Evolutionary conservation across 2,797 vertebrate species (phyloP), one percentile per base, ranked within the genome.

Genomic region (Schizopygopsis pylzovi): DNA sequence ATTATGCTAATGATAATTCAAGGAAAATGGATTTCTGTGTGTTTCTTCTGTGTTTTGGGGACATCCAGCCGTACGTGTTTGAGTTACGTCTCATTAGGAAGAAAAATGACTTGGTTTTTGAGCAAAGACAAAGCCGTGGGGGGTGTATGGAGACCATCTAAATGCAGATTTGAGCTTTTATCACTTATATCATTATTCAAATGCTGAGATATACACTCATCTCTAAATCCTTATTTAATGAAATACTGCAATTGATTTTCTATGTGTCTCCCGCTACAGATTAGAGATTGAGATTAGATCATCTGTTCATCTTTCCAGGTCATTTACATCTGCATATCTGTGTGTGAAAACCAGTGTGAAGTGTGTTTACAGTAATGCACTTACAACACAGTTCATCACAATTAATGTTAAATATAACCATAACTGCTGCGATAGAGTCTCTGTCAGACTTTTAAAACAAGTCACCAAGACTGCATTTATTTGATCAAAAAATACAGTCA

Each of bases 121-220:
- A 85, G 75, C 76, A 90, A 89, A 84, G 77, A 45, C 0, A 63
- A 67, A 22, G 33, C 79, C 25, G 41, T 5, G 28, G 81, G 80
- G 71, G 61, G 83, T 63, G 78, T 84, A 88, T 84, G 72, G 68
- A 77, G 83, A 86, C 83, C 70, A 89, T 90, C 87, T 90, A 89
- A 88, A 90, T 90, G 88, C 87, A 91, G 84, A 89, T 91, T 83
- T 79, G 22, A 77, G 82, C 88, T 83, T 59, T 78, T 37, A 87
- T 86, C 76, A 61, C 54, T 61, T 39, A 16, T 41, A 78, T 78
- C 61, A 56, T 88, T 87, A 85, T 89, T 87, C 84, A 70, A 79
- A 81, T 15, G 47, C 43, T 28, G 67, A 16, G 67, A 77, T 82
- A 79, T 70, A 79, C 79, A 71, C 56, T 41, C 70, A 52, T 82